Percentiles rank a stretch among this genome's conserved stretches.
phyloP scores from a whole-genome alignment of 2,797 vertebrate genomes.

The Phataginus tetradactyla region DNA sequence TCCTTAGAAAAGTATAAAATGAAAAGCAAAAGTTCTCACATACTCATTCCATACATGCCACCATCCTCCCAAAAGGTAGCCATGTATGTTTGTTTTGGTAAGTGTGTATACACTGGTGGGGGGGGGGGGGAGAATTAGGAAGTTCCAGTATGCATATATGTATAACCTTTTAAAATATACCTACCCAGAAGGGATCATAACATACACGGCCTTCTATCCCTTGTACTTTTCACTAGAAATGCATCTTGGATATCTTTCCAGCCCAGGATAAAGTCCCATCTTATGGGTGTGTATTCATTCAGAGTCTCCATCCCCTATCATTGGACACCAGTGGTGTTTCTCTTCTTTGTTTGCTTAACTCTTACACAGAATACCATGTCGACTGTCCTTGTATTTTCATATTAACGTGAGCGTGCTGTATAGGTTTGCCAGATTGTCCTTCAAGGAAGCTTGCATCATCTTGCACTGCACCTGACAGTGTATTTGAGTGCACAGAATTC shows the following conservation, averaged over 20 bases:
- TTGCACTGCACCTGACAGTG: too few relatives aligned
- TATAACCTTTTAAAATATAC: not conserved
- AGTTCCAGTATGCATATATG: not conserved
- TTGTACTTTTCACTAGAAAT: not conserved
- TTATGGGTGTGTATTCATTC: not conserved
- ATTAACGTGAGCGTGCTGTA: fast-evolving
- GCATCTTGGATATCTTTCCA: not conserved
- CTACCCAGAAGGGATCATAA: not conserved
- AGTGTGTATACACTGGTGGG: not conserved
- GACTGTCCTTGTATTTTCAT: not conserved
- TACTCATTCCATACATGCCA: not conserved
- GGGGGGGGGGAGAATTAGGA: not conserved
- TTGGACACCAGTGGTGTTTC: not conserved
- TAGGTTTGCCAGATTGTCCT: not conserved
- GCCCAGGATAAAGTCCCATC: not conserved
- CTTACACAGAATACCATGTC: not conserved
- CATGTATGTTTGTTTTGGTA: not conserved
- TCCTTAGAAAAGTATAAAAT: not conserved
- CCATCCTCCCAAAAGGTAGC: not conserved
- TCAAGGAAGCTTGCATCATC: not conserved
- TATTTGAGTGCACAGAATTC: not conserved
- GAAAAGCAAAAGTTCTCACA: not conserved
- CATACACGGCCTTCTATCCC: not conserved
- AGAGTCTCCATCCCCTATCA: not conserved
- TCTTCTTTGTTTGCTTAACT: not conserved